Conservation (phyloP, 2,797 vertebrate species). For the Valencia hispanica region DNA sequence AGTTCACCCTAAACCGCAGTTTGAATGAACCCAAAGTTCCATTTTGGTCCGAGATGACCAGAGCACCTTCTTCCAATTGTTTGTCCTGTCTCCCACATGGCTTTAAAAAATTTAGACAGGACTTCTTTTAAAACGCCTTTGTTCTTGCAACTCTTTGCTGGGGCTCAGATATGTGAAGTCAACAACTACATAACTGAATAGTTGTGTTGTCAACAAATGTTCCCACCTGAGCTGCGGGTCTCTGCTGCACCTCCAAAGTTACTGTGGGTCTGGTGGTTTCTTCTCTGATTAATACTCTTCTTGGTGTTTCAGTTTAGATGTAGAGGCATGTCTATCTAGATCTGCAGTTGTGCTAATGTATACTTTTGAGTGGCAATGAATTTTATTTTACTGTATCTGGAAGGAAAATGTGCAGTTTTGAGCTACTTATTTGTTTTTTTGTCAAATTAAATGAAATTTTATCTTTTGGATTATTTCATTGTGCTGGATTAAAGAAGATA, state of each 20-base stretch:
- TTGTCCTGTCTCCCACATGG: background rate
- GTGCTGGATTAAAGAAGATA: background rate
- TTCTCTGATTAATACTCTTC: background rate
- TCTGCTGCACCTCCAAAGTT: background rate
- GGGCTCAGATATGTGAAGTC: background rate
- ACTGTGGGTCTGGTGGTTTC: background rate
- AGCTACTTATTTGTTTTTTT: background rate
- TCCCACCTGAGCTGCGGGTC: background rate
- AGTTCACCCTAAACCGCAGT: background rate
- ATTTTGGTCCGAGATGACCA: background rate
- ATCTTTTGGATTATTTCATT: background rate
- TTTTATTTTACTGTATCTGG: no score
- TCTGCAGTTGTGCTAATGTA: background rate
- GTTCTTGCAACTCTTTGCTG: background rate
- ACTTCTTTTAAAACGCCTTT: background rate
- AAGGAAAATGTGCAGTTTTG: background rate
- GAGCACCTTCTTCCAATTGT: background rate
- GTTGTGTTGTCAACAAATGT: background rate
- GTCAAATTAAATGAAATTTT: conserved; percentile 7
- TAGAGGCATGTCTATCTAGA: background rate
- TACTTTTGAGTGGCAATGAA: background rate
- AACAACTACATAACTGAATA: background rate
- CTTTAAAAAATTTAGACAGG: background rate
- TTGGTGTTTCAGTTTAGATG: background rate
- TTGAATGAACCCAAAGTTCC: background rate